Conservation (phyloP, 2,113 vertebrate genomes). For the Chaenogobius annularis region DNA sequence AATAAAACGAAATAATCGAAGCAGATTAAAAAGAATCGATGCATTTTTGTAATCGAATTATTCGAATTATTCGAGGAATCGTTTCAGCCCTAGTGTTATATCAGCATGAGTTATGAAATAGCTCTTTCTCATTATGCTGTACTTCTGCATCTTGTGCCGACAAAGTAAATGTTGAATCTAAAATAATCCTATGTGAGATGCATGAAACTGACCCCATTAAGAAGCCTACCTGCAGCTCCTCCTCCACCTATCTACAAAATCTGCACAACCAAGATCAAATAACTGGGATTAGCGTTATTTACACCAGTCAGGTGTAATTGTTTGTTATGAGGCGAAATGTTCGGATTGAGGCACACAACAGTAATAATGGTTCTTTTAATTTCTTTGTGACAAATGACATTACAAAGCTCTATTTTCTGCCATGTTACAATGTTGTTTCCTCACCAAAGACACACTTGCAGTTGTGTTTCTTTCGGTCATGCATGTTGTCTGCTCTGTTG, state of each 20-base stretch:
- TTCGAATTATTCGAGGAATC: too few relatives aligned
- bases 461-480: too few relatives aligned
- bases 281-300: constrained; percentile 61
- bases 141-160: background rate
- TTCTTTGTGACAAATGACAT: background rate
- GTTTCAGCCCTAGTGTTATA: background rate
- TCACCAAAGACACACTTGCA: too few relatives aligned
- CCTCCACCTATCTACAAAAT: constrained; percentile 49
- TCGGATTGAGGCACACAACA: constrained; percentile 56
- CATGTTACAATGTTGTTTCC: too few relatives aligned
- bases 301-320: constrained; percentile 36
- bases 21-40: too few relatives aligned
- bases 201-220: constrained; percentile 19
- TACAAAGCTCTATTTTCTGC: background rate
- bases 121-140: background rate
- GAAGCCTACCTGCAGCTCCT: constrained; percentile 33
- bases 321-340: constrained; percentile 58
- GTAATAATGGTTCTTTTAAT: background rate
- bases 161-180: background rate
- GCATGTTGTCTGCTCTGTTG: too few relatives aligned
- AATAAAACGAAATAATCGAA: too few relatives aligned
- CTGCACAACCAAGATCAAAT: constrained; percentile 63
- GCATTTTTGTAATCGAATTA: too few relatives aligned
- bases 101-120: background rate
- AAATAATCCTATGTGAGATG: background rate